A percentile compares a stretch with the other conserved stretches of the same genome.
Conservation (phyloP, 2,113 vertebrate species). For the Triplophysa dalaica region DNA sequence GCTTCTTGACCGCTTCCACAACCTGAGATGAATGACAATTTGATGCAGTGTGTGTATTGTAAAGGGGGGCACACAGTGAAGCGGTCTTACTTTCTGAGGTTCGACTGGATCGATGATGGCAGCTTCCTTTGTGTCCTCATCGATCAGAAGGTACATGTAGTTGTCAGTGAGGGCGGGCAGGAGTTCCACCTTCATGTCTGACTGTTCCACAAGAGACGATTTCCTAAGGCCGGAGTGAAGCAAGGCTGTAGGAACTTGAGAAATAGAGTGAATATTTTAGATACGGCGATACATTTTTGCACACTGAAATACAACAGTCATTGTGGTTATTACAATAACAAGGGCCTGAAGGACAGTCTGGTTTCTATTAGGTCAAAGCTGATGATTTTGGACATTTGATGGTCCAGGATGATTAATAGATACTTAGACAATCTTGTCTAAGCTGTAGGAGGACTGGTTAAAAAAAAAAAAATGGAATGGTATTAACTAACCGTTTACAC, state of each 20-base stretch:
- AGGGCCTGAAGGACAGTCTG: background rate
- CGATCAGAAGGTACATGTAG: conserved; percentile 98
- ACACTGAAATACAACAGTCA: background rate
- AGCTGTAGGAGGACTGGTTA: background rate
- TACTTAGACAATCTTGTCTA: background rate
- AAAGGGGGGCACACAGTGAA: background rate
- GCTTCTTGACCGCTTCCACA: conserved; percentile 85
- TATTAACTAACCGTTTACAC: too few species aligned
- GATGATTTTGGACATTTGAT: background rate
- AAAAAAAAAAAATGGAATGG: too few species aligned
- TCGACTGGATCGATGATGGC: conserved; percentile 93
- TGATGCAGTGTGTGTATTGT: background rate
- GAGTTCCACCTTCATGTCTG: conserved; percentile 87
- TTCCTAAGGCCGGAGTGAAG: conserved; percentile 70
- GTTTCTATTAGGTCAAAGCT: background rate
- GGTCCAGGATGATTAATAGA: too few species aligned
- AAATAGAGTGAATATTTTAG: background rate
- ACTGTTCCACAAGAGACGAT: conserved; percentile 69
- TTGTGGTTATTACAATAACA: background rate
- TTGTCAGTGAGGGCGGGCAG: conserved; percentile 94
- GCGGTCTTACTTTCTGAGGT: conserved; percentile 82
- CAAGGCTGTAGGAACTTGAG: conserved; percentile 63
- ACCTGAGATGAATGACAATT: conserved; percentile 72
- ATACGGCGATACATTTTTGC: too few species aligned
- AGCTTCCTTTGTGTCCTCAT: conserved; percentile 85